These are phyloP conservation scores for Pocillopora damicornis DNA, from an alignment of 64 coral and sea anemone genomes.

Conservation along the genomic window DNA sequence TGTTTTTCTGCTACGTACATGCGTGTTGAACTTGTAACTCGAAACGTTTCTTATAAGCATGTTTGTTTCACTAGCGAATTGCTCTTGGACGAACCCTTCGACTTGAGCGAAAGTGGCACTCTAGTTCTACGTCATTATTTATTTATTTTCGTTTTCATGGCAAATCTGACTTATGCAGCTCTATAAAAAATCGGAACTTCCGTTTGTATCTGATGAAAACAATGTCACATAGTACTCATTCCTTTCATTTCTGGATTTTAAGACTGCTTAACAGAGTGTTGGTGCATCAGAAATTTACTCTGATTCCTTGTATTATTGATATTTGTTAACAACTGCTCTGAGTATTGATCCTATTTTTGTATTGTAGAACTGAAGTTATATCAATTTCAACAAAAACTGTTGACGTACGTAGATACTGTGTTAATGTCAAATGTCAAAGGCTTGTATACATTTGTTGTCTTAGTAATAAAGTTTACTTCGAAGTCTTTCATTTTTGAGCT, in stretches of 20 bases:
- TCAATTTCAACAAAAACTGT: neutral
- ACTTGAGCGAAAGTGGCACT: no score
- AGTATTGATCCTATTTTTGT: conserved; percentile 25
- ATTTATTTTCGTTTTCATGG: no score
- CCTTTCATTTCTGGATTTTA: neutral
- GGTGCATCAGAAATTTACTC: neutral
- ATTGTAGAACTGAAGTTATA: conserved; percentile 6
- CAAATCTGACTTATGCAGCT: no score
- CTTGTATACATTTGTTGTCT: neutral
- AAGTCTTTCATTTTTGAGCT: neutral
- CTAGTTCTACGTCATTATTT: no score
- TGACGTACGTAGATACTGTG: neutral
- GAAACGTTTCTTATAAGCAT: neutral
- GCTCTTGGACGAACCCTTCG: no score
- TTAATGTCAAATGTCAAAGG: neutral
- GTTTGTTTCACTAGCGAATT: no score
- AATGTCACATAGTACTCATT: neutral
- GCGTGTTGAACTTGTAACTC: neutral
- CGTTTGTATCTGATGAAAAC: neutral
- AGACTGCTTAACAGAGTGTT: neutral
- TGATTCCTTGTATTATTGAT: no score
- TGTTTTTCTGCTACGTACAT: neutral
- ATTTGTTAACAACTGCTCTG: neutral
- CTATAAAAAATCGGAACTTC: no score
- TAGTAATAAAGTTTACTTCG: conserved; percentile 14